These are phyloP conservation scores for Cephus runcator DNA, from an alignment of 2,888 invertebrate genomes.

Conservation along the genomic window DNA sequence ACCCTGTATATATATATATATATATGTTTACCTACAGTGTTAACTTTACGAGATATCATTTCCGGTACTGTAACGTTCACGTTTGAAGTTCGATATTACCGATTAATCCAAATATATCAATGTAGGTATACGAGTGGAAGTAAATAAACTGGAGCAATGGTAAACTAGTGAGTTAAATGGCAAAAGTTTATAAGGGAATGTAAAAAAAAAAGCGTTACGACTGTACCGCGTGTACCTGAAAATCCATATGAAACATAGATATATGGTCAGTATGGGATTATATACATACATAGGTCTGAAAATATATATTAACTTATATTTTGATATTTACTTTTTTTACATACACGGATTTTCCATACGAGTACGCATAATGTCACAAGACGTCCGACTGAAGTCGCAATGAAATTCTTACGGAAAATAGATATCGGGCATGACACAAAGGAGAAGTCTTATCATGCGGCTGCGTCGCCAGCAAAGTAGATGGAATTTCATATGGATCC, in stretches of 20 bases:
- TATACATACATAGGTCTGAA: too few relatives aligned
- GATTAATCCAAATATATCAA: background rate
- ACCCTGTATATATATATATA: background rate
- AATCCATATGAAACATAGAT: too few relatives aligned
- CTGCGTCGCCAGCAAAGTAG: background rate
- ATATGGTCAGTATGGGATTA: too few relatives aligned
- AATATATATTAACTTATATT: too few relatives aligned
- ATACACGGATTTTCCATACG: too few relatives aligned
- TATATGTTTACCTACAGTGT: background rate
- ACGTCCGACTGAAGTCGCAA: background rate
- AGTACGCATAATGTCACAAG: background rate
- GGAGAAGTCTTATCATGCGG: background rate
- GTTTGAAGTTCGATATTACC: background rate
- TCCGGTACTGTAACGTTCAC: background rate
- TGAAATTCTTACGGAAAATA: background rate
- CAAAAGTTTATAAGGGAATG: background rate
- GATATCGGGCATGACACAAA: background rate
- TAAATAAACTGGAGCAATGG: background rate
- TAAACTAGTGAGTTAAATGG: too few relatives aligned
- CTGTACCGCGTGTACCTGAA: background rate
- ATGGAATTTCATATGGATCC: conserved; percentile 1
- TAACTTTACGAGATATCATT: background rate
- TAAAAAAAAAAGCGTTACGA: background rate
- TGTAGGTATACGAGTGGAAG: background rate
- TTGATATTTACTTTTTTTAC: too few relatives aligned